phyloP scores from a whole-genome alignment of 1,140 invertebrate species.

The Zaprionus vittiger region DNA sequence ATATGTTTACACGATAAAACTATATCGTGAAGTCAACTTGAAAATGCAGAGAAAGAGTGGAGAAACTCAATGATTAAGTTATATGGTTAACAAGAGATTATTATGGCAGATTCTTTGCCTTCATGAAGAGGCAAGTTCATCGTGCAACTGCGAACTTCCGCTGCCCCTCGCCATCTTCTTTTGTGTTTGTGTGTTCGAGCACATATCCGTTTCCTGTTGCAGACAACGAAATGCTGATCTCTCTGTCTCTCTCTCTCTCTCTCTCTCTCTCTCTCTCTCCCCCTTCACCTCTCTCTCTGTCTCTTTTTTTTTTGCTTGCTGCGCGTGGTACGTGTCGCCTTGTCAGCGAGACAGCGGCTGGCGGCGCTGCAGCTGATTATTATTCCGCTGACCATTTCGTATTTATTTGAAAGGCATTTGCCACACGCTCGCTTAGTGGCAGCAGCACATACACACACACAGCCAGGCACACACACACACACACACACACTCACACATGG shows the following conservation, averaged over 20 bases:
- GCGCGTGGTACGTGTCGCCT: conserved; percentile 65
- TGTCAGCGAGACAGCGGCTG: conserved; percentile 60
- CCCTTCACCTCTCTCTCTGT: not conserved
- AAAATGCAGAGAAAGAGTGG: not conserved
- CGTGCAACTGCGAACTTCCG: not conserved
- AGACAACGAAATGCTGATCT: conserved; percentile 64
- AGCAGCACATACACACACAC: conserved; percentile 36
- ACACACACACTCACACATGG: conserved; percentile 32
- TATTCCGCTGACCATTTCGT: conserved; percentile 82
- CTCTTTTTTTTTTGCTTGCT: conserved; percentile 4
- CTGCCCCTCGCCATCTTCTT: not conserved
- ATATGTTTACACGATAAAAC: not conserved
- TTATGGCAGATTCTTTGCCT: not conserved
- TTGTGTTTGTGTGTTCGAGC: conserved; percentile 24
- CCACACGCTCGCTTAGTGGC: conserved; percentile 50
- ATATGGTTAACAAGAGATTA: not conserved
- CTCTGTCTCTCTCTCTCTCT: conserved; percentile 11
- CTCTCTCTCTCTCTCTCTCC: not conserved
- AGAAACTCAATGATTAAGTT: not conserved
- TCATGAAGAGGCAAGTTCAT: not conserved
- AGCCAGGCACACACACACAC: conserved; percentile 33
- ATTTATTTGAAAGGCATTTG: conserved; percentile 83
- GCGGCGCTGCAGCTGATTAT: conserved; percentile 64
- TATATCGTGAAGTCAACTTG: not conserved
- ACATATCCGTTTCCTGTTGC: conserved; percentile 64